A percentile compares a stretch with the other conserved stretches of the same genome.
Evolutionary conservation across 2,797 vertebrate species (phyloP).

Genomic region (Coendou prehensilis): DNA sequence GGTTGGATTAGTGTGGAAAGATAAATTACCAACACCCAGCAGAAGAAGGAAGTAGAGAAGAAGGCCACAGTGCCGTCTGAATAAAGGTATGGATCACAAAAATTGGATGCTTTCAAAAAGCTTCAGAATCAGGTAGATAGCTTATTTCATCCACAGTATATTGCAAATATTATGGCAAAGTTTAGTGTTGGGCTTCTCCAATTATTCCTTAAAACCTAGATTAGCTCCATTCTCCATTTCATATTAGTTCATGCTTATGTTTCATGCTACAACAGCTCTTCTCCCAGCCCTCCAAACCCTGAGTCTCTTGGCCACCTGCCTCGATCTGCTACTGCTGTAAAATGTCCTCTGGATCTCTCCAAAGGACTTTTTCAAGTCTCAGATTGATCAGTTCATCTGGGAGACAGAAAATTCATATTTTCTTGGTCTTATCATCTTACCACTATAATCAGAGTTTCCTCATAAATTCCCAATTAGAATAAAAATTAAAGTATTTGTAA

Average conservation of each 20-base stretch:
- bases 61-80: neutral
- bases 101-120: neutral
- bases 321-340: neutral
- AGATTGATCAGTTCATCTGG: neutral
- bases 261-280: neutral
- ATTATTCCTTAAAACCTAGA: neutral
- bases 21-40: neutral
- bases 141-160: neutral
- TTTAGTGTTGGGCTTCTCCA: neutral
- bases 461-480: neutral
- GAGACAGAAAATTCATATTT: slow-evolving; percentile 2
- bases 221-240: neutral
- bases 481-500: neutral
- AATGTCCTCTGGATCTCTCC: neutral
- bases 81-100: neutral
- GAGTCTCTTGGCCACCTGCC: neutral
- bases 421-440: neutral
- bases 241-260: neutral
- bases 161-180: neutral
- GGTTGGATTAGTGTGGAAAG: neutral
- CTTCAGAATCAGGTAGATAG: neutral
- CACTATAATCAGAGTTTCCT: neutral
- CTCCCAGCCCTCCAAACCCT: neutral
- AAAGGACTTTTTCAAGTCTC: neutral
- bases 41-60: neutral